Evolutionary conservation across 2,113 vertebrate species (phyloP).

Genomic region (Caretta caretta): DNA sequence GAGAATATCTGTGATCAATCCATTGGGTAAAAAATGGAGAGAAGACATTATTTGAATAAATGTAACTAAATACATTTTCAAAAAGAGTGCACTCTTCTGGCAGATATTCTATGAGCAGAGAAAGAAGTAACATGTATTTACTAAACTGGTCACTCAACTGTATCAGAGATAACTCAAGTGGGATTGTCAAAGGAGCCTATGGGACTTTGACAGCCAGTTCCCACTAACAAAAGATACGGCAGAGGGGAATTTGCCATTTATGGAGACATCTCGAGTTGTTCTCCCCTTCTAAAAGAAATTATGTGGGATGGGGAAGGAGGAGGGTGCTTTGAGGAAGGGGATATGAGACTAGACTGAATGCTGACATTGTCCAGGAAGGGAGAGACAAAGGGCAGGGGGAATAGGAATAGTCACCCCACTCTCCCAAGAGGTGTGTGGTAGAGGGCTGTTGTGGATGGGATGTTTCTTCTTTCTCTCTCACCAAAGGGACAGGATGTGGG

Average conservation of each 20-base stretch:
- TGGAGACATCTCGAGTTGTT: neutral
- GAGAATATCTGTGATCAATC: neutral
- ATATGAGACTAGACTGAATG: neutral
- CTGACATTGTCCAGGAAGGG: rapidly evolving
- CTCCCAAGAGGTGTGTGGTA: neutral
- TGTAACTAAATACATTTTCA: neutral
- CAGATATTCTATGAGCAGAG: neutral
- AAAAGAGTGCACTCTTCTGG: neutral
- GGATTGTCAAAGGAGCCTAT: neutral
- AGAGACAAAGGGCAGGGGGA: neutral
- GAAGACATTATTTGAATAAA: neutral
- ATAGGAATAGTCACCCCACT: neutral
- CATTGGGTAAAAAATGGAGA: neutral
- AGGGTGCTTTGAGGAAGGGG: neutral
- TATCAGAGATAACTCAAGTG: neutral
- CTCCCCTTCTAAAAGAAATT: neutral
- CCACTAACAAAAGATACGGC: neutral
- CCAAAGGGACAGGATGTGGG: neutral
- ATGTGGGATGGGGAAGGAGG: neutral
- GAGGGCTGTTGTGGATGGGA: neutral
- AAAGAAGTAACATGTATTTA: neutral
- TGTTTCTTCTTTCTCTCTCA: neutral
- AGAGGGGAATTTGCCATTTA: neutral
- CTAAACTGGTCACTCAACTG: neutral
- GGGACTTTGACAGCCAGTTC: neutral